These are phyloP conservation scores for Odocoileus hemionus DNA, from an alignment of 2,113 vertebrate genomes.

Conservation along the genomic window DNA sequence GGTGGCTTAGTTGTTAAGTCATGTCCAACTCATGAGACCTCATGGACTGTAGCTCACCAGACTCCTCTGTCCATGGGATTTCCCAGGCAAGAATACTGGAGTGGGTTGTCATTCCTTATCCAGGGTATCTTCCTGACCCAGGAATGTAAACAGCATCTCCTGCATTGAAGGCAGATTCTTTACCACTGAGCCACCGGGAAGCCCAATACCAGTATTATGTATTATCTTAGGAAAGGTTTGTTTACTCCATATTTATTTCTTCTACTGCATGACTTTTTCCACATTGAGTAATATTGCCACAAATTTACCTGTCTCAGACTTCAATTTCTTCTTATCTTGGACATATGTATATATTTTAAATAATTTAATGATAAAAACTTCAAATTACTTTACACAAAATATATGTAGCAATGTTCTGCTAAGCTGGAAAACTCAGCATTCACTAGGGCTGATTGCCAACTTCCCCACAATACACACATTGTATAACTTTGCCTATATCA, in stretches of 20 bases:
- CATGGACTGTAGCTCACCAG: not conserved
- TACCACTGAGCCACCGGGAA: not conserved
- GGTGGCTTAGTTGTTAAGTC: not conserved
- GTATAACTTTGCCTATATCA: not conserved
- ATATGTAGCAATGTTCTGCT: not conserved
- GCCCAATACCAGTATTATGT: not conserved
- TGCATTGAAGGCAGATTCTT: not conserved
- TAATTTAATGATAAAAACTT: not conserved
- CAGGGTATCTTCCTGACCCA: not conserved
- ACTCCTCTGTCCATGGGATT: not conserved
- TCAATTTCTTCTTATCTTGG: not conserved
- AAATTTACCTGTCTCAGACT: not conserved
- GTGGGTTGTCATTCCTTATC: not conserved
- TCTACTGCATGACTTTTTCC: not conserved
- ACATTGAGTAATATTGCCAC: not conserved
- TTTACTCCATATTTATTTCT: not conserved
- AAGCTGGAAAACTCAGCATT: not conserved
- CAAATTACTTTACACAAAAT: not conserved
- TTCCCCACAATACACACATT: not conserved
- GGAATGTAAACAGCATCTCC: not conserved
- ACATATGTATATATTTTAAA: not conserved
- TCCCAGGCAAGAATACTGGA: not conserved
- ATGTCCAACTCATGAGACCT: not conserved
- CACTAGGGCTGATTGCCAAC: not conserved
- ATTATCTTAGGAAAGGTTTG: not conserved